These are phyloP conservation scores for Metellina segmentata DNA, from an alignment of 2,888 invertebrate species.

Conservation along the genomic window DNA sequence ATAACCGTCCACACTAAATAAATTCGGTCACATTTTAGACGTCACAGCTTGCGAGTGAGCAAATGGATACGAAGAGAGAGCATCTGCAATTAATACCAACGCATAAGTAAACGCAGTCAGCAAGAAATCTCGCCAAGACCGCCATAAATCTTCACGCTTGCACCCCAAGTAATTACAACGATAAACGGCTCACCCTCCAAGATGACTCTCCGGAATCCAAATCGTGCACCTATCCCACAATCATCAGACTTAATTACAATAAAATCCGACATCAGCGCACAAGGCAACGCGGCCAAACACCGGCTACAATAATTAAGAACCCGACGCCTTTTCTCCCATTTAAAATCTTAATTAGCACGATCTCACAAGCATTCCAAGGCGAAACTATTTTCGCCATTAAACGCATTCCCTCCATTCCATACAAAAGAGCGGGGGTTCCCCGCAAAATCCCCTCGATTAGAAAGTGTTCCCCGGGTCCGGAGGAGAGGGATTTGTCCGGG, in stretches of 20 bases:
- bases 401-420: conserved; percentile 10
- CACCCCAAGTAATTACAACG: not conserved
- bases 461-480: not conserved
- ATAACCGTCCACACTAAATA: too few relatives aligned
- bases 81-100: not conserved
- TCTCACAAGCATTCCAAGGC: not conserved
- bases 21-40: too few relatives aligned
- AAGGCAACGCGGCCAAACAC: conserved; percentile 8
- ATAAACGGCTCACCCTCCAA: conserved; percentile 14
- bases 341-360: conserved; percentile 41
- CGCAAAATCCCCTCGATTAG: not conserved
- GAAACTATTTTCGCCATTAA: conserved; percentile 58
- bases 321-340: conserved; percentile 25
- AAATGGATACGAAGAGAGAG: too few relatives aligned
- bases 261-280: conserved; percentile 48
- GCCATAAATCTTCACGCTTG: conserved; percentile 21
- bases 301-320: conserved; percentile 27
- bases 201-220: not conserved
- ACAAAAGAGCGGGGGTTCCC: not conserved
- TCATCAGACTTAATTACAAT: conserved; percentile 32
- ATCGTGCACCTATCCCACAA: not conserved
- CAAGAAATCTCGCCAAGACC: not conserved
- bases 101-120: conserved; percentile 19
- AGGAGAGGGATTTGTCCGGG: conserved; percentile 49
- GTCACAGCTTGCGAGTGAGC: too few relatives aligned